Percentiles rank a stretch among this genome's conserved stretches.
These are phyloP conservation scores for pig (Sus scrofa) DNA, from an alignment of 2,113 vertebrate species.

Conservation along the genomic window DNA sequence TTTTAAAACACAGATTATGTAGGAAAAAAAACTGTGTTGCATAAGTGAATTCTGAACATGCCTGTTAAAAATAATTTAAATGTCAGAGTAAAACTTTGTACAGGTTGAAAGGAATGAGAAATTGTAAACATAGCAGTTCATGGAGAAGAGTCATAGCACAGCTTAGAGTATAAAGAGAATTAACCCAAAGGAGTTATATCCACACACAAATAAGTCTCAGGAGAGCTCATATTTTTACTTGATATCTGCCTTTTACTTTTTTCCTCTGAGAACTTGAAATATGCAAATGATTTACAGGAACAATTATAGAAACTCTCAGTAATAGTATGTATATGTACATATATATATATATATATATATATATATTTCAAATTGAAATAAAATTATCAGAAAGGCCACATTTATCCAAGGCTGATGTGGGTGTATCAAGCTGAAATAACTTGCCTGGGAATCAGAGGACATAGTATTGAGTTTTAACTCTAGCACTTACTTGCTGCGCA, in stretches of 20 bases:
- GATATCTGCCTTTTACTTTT: constrained; percentile 22
- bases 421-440: not conserved
- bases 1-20: constrained; percentile 23
- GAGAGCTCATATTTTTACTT: constrained; percentile 37
- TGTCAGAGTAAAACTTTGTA: constrained; percentile 14
- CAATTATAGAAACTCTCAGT: not conserved
- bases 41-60: constrained; percentile 21
- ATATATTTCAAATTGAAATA: not conserved
- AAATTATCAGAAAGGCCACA: not conserved
- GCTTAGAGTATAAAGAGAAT: not conserved
- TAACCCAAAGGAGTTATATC: not conserved
- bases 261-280: constrained; percentile 13
- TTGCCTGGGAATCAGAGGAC: not conserved
- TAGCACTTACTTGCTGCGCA: not conserved
- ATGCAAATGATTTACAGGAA: constrained; percentile 5
- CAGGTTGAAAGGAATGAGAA: not conserved
- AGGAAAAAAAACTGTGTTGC: not conserved
- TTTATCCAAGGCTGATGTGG: not conserved
- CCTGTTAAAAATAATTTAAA: constrained; percentile 49
- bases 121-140: not conserved
- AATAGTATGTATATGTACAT: not conserved
- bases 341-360: too few relatives aligned
- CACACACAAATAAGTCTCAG: not conserved
- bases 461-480: not conserved
- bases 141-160: not conserved